Conservation (phyloP, 2,797 vertebrate species). For the Hyperoplus lanceolatus region DNA sequence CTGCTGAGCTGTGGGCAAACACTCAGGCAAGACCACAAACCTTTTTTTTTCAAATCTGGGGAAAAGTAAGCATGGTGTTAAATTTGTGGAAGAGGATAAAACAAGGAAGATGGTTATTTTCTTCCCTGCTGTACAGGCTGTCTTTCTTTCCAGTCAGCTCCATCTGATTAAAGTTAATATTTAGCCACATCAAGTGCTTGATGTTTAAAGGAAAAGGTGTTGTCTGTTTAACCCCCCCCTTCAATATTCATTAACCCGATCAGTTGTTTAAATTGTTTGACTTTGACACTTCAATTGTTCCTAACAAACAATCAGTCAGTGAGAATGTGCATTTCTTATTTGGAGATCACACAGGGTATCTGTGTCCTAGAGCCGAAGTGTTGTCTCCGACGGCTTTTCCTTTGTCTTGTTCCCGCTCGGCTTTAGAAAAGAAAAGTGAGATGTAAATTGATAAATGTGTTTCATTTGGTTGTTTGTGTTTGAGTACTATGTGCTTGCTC, state of each 20-base stretch:
- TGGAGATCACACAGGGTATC: slow-evolving; percentile 5
- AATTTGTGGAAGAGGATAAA: slow-evolving; percentile 30
- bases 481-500: slow-evolving; percentile 24
- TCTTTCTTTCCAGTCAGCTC: slow-evolving; percentile 23
- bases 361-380: not conserved
- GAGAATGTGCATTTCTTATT: slow-evolving; percentile 24
- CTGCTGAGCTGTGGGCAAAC: slow-evolving; percentile 77
- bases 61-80: slow-evolving; percentile 39
- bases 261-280: slow-evolving; percentile 45
- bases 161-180: slow-evolving; percentile 61
- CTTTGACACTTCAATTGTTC: slow-evolving; percentile 32
- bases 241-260: slow-evolving; percentile 54
- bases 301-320: slow-evolving; percentile 20
- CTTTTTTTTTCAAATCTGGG: slow-evolving; percentile 35
- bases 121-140: not conserved
- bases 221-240: slow-evolving; percentile 23
- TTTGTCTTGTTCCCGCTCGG: slow-evolving; percentile 5
- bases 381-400: not conserved
- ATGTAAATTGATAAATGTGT: slow-evolving; percentile 39
- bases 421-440: slow-evolving; percentile 17
- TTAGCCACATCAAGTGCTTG: slow-evolving; percentile 57
- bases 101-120: slow-evolving; percentile 15
- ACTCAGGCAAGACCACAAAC: slow-evolving; percentile 60
- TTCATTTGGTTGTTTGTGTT: slow-evolving; percentile 34
- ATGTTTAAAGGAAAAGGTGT: slow-evolving; percentile 40